phyloP scores from a whole-genome alignment of 1,140 invertebrate genomes.

The Caenorhabditis elegans region DNA sequence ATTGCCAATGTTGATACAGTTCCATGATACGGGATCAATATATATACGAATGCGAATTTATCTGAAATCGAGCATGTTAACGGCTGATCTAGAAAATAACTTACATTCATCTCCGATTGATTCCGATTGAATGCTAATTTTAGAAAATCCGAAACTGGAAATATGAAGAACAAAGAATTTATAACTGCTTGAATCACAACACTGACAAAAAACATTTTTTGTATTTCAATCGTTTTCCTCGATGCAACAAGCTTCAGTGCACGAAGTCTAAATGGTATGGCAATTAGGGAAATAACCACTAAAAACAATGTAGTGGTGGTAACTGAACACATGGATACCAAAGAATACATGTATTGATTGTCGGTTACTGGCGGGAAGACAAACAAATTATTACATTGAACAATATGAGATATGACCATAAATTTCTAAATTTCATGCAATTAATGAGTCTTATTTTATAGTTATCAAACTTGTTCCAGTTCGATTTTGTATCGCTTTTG shows the following conservation, averaged over 20 bases:
- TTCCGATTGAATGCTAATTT: not conserved
- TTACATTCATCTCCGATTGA: not conserved
- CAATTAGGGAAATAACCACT: not conserved
- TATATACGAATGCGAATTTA: not conserved
- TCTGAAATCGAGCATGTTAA: not conserved
- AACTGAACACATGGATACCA: not conserved
- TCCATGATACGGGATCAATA: not conserved
- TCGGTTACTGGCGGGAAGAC: not conserved
- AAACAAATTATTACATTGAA: not conserved
- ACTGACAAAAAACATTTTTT: not conserved
- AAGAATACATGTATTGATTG: not conserved
- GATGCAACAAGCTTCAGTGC: not conserved
- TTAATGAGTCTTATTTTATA: no score
- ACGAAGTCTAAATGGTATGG: not conserved
- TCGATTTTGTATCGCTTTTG: not conserved
- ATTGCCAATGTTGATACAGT: not conserved
- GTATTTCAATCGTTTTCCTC: not conserved
- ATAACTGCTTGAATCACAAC: not conserved
- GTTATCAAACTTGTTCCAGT: no score
- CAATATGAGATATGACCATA: not conserved
- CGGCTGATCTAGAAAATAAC: no score
- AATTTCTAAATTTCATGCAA: no score
- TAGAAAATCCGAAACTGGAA: not conserved
- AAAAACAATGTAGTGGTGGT: not conserved
- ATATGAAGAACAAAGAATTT: not conserved